phyloP scores from a whole-genome alignment of 2,113 vertebrate species.

The Cairina moschata region DNA sequence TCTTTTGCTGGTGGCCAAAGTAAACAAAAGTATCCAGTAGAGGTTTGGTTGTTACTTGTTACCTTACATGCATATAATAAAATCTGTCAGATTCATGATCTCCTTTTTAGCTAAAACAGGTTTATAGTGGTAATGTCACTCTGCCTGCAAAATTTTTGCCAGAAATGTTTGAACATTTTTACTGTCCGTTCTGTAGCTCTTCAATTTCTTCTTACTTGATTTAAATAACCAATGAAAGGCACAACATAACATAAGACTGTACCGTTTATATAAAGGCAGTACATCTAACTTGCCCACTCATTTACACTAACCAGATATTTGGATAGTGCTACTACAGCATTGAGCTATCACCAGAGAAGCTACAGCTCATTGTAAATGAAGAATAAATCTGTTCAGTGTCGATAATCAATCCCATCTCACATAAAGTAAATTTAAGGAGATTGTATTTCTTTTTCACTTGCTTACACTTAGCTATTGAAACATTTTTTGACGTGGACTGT shows the following conservation, averaged over 20 bases:
- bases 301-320: neutral
- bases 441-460: neutral
- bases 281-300: neutral
- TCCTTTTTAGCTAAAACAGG: neutral
- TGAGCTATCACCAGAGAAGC: neutral
- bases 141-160: neutral
- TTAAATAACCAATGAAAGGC: neutral
- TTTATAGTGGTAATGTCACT: neutral
- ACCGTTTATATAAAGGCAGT: neutral
- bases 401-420: neutral
- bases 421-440: neutral
- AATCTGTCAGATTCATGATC: neutral
- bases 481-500: neutral
- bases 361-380: neutral
- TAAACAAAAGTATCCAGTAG: neutral
- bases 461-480: neutral
- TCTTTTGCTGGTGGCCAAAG: neutral
- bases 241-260: neutral
- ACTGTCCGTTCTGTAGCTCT: neutral
- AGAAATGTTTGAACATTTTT: slow-evolving; percentile 17
- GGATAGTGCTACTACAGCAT: neutral
- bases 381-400: neutral
- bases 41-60: neutral
- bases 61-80: neutral
- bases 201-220: neutral